Conservation (phyloP, 2,113 vertebrate species). For the Procapra przewalskii region DNA sequence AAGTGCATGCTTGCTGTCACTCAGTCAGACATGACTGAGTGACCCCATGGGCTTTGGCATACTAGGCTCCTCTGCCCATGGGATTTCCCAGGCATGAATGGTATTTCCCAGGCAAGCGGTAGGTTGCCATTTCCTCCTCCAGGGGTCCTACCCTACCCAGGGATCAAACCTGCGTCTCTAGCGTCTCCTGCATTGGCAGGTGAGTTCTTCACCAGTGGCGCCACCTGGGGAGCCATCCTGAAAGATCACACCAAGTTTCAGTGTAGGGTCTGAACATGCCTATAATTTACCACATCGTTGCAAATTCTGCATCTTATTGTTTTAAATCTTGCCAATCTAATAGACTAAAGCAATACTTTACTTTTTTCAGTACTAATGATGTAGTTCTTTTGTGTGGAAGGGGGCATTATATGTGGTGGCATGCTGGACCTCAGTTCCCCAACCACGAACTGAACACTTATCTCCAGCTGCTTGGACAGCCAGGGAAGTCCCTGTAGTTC, state of each 20-base stretch:
- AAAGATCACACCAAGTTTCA: neutral
- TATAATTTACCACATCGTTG: neutral
- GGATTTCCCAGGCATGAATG: neutral
- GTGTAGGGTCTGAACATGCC: neutral
- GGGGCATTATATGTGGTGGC: neutral
- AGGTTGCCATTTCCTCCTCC: neutral
- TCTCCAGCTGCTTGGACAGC: neutral
- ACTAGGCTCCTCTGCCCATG: neutral
- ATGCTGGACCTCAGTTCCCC: neutral
- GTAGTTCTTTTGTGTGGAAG: neutral
- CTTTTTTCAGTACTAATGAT: neutral
- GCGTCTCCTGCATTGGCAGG: neutral
- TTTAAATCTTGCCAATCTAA: neutral
- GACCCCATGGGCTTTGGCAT: neutral
- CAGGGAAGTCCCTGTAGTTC: neutral
- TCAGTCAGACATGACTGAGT: neutral
- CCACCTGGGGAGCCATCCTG: neutral
- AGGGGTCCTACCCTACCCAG: neutral
- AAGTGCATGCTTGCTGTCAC: neutral
- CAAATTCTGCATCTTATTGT: neutral
- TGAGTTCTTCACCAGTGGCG: neutral
- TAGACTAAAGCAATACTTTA: neutral
- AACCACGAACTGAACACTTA: neutral
- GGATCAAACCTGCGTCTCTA: neutral
- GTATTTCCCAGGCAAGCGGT: neutral